Evolutionary conservation across 2,888 invertebrate species (phyloP).

Genomic region (Didymodactylos carnosus): DNA sequence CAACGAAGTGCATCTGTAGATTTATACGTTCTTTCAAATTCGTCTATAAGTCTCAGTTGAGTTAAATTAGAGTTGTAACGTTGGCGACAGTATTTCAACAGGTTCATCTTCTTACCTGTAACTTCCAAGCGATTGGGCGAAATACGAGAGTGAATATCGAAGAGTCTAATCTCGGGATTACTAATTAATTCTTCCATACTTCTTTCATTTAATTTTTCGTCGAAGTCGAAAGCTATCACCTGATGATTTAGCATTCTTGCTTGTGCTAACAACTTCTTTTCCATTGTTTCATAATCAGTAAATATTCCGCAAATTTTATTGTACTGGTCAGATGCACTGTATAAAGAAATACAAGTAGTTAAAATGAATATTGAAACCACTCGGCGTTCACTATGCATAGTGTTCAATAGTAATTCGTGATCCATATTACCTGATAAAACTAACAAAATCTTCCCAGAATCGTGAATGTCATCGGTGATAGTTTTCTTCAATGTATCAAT

Average conservation of each 20-base stretch:
- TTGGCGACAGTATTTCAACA: neutral
- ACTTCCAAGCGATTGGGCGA: neutral
- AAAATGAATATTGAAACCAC: neutral
- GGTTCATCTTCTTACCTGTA: neutral
- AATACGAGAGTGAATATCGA: neutral
- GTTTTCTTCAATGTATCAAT: neutral
- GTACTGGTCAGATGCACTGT: neutral
- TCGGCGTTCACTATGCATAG: neutral
- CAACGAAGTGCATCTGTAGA: neutral
- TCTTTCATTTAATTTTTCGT: neutral
- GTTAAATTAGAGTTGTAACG: neutral
- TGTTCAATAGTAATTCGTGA: neutral
- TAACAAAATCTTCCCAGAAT: neutral
- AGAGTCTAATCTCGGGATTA: neutral
- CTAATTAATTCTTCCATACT: neutral
- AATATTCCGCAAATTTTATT: neutral
- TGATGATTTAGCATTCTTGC: neutral
- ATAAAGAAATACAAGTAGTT: neutral
- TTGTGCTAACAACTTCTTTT: neutral
- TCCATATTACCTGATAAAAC: neutral
- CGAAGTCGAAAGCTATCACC: neutral
- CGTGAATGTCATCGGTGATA: neutral
- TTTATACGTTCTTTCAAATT: neutral
- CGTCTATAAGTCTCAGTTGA: neutral
- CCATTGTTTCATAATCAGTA: neutral